Percentiles rank a stretch among this genome's conserved stretches.
These are phyloP conservation scores for Trichoplusia ni DNA, from an alignment of 1,140 invertebrate genomes.

Conservation along the genomic window DNA sequence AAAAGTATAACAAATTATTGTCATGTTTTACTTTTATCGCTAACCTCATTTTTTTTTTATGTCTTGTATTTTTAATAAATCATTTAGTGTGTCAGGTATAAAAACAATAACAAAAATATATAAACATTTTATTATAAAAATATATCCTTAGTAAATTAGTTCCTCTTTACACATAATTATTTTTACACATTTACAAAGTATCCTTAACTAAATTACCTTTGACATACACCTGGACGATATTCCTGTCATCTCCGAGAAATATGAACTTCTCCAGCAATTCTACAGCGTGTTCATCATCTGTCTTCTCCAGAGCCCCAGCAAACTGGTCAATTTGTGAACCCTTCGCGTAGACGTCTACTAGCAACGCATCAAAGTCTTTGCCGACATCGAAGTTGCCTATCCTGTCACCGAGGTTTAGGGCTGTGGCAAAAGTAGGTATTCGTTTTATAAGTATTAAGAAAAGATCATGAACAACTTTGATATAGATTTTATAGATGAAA, in stretches of 20 bases:
- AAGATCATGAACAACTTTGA: too few species aligned
- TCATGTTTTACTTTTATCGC: slow-evolving; percentile 17
- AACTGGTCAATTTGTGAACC: slow-evolving; percentile 83
- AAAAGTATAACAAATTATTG: slow-evolving; percentile 48
- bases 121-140: too few species aligned
- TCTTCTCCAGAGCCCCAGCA: slow-evolving; percentile 41
- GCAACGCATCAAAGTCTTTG: slow-evolving; percentile 93
- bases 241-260: slow-evolving; percentile 92
- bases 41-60: too few species aligned
- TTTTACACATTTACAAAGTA: slow-evolving; percentile 32
- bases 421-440: slow-evolving; percentile 82
- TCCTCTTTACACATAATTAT: too few species aligned
- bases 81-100: too few species aligned
- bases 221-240: slow-evolving; percentile 90
- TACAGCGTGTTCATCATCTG: slow-evolving; percentile 58
- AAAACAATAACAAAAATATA: too few species aligned
- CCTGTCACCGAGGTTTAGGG: slow-evolving; percentile 86
- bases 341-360: slow-evolving; percentile 84
- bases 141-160: too few species aligned
- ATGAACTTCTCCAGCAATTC: slow-evolving; percentile 91
- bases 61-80: too few species aligned
- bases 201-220: slow-evolving; percentile 82
- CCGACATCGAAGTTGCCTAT: slow-evolving; percentile 91
- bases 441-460: too few species aligned
- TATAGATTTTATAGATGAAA: too few species aligned